Conservation (phyloP, 2,113 vertebrate species). For the Esox niger region DNA sequence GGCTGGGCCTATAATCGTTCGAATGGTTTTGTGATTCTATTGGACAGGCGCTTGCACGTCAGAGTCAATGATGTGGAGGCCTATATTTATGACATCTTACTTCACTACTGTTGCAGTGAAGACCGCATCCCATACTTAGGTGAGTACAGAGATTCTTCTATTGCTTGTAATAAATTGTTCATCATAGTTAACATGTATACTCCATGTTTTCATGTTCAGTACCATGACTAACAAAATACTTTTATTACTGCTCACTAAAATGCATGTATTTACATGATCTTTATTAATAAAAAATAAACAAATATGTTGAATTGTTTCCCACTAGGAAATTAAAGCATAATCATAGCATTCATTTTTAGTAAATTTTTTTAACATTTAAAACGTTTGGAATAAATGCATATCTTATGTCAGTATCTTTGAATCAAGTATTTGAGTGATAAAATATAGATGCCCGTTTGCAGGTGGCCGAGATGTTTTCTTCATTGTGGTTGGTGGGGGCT, state of each 20-base stretch:
- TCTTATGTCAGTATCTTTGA: background rate
- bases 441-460: constrained; percentile 17
- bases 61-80: constrained; percentile 11
- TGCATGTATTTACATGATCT: background rate
- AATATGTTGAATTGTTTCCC: background rate
- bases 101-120: constrained; percentile 22
- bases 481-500: constrained; percentile 40
- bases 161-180: background rate
- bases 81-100: constrained; percentile 59
- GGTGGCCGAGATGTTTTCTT: constrained; percentile 62
- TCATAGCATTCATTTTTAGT: background rate
- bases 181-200: too few species aligned
- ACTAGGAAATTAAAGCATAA: too few species aligned
- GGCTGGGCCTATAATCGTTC: constrained; percentile 41
- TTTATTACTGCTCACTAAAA: too few species aligned
- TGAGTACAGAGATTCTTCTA: constrained; percentile 43
- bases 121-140: constrained; percentile 46
- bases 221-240: too few species aligned
- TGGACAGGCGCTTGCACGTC: constrained; percentile 37
- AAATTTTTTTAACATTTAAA: background rate
- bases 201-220: too few species aligned
- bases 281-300: background rate
- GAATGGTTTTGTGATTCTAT: constrained; percentile 31
- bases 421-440: background rate
- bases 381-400: too few species aligned